Evolutionary conservation across 2,888 invertebrate genomes (phyloP).

Genomic region (Siphlonurus alternatus): DNA sequence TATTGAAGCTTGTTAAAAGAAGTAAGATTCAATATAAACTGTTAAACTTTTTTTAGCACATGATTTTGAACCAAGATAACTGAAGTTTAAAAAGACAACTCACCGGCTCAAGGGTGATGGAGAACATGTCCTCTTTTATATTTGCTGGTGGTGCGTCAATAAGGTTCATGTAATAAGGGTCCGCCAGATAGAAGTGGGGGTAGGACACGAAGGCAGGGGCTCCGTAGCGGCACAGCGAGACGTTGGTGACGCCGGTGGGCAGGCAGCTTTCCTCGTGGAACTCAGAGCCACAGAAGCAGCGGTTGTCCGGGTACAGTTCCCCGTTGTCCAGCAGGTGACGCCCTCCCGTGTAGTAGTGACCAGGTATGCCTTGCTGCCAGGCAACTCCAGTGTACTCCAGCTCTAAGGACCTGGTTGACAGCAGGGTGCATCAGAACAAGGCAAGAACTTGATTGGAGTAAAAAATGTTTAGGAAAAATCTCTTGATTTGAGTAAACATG

Average conservation of each 20-base stretch:
- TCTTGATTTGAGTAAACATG: not conserved
- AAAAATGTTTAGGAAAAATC: not conserved
- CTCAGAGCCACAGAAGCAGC: constrained; percentile 44
- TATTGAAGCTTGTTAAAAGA: no score
- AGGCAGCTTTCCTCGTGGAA: constrained; percentile 12
- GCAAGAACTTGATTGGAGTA: constrained; percentile 1
- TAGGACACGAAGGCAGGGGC: constrained; percentile 64
- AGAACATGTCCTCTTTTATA: constrained; percentile 43
- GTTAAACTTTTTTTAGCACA: no score
- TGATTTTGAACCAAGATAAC: no score
- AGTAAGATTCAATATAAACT: no score
- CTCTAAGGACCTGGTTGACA: constrained; percentile 31
- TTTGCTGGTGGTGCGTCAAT: constrained; percentile 51
- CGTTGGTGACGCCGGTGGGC: constrained; percentile 45
- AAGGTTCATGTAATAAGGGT: constrained; percentile 41
- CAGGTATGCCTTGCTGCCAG: constrained; percentile 32
- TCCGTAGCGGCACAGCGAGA: constrained; percentile 54
- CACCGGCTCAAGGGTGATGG: constrained; percentile 47
- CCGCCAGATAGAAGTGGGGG: constrained; percentile 66
- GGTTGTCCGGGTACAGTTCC: constrained; percentile 35
- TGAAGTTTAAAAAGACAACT: no score
- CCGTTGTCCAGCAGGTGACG: constrained; percentile 56
- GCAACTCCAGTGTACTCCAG: constrained; percentile 43
- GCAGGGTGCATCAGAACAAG: constrained; percentile 11
- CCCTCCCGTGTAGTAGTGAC: constrained; percentile 44